Evolutionary conservation across 2,113 vertebrate species (phyloP).

Genomic region (Himantopus leucocephalus): DNA sequence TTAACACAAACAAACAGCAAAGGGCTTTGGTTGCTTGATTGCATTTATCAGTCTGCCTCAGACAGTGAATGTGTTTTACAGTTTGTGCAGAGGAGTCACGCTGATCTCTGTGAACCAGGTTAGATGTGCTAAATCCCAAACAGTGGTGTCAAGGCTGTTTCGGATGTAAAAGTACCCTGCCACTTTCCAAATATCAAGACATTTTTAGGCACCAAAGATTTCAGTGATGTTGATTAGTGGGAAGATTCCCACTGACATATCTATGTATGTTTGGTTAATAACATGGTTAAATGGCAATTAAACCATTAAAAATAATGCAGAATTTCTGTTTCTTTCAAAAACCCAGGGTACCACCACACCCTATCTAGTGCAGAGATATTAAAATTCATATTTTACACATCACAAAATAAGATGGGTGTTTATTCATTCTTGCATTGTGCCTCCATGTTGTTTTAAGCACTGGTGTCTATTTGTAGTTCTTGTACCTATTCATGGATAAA

Average conservation of each 20-base stretch:
- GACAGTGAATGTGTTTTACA: neutral
- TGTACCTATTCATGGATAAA: slow-evolving; percentile 43
- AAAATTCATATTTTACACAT: neutral
- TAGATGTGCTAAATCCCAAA: neutral
- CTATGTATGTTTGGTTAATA: neutral
- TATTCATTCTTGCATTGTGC: neutral
- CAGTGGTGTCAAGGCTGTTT: neutral
- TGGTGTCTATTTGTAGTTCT: slow-evolving; percentile 38
- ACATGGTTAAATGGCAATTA: neutral
- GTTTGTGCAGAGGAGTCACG: neutral
- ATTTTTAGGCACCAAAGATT: neutral
- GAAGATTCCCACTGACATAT: neutral
- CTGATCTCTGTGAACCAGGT: neutral
- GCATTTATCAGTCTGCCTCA: neutral
- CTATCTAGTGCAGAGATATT: neutral
- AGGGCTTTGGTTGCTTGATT: neutral
- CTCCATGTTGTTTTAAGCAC: neutral
- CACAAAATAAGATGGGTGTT: neutral
- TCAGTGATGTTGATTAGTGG: neutral
- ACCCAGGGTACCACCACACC: neutral
- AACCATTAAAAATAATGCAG: neutral
- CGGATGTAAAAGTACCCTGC: neutral
- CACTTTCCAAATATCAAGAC: neutral
- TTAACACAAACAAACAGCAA: neutral
- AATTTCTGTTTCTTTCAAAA: neutral